Base-by-base conservation (phyloP, 92 coral and sea anemone genomes). In the Epizoanthus illoricatus region DNA sequence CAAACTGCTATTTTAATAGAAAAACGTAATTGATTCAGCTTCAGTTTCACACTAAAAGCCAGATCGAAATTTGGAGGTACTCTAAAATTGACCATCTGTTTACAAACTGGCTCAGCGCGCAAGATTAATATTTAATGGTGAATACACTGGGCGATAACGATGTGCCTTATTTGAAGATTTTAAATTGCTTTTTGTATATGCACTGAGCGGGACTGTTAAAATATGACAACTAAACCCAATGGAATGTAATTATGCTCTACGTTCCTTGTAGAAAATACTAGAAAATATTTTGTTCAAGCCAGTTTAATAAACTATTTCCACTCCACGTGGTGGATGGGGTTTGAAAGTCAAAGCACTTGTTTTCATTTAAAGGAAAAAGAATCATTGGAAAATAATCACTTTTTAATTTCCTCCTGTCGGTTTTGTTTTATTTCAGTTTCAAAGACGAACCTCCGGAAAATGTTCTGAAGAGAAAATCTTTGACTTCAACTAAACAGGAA, bases 341-440 rank as follows among this genome's bases (percentile, higher is more conserved):
- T 40, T 21, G 24, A 19, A 10, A 78, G 82, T 78, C 82, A 78
- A 64, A 78, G 58, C 59, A 78, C 40, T 78, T 63, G 82, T 45
- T 78, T 78, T 66, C 58, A 47, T 65, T 16, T 43, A n/a, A 54
- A 42, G 47, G 47, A 64, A 49, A 49, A 49, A 63, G 24, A 69
- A 78, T 76, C 85, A 81, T 81, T 40, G 80, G 57, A 63, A 62
- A 87, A 59, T 75, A 57, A 78, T 58, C 80, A 68, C 75, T 47
- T 54, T 78, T 83, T 71, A 63, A 87, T 87, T 87, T 87, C 90
- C 90, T 82, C 78, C 84, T 49, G 47, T 69, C 84, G 60, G 72
- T 83, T 83, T 76, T 76, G 81, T 76, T 76, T 59, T 12, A 40
- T 60, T 39, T 76, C 58, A 41, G 70, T 62, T 76, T n/a, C 62